phyloP scores from a whole-genome alignment of 2,888 invertebrate species.

The Cerceris ruficornis region DNA sequence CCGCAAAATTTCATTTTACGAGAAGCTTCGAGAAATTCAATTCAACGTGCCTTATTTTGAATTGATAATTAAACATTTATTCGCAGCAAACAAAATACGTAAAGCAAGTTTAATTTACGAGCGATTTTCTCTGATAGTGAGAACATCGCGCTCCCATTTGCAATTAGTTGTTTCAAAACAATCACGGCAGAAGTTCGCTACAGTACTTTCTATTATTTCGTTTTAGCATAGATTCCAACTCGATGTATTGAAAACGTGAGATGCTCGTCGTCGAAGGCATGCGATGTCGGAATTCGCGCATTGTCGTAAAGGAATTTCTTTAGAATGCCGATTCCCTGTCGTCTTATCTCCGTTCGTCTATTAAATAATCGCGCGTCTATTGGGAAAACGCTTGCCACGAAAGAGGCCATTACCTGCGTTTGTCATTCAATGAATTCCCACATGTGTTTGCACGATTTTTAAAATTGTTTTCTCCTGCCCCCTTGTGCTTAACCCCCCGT shows the following conservation, averaged over 20 bases:
- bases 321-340: constrained; percentile 21
- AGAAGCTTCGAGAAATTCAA: too few relatives aligned
- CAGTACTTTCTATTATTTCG: too few relatives aligned
- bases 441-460: constrained; percentile 2
- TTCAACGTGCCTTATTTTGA: too few relatives aligned
- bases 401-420: constrained; percentile 31
- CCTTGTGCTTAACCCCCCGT: constrained; percentile 17
- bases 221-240: too few relatives aligned
- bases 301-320: constrained; percentile 41
- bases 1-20: too few relatives aligned
- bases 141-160: too few relatives aligned
- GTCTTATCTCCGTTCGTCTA: constrained; percentile 36
- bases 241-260: too few relatives aligned
- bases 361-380: constrained; percentile 54
- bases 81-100: too few relatives aligned
- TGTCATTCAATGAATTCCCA: constrained; percentile 49
- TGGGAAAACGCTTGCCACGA: constrained; percentile 57
- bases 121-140: too few relatives aligned
- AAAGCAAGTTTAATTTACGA: too few relatives aligned
- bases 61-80: too few relatives aligned
- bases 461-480: constrained; percentile 7
- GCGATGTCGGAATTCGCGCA: constrained; percentile 49
- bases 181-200: background rate
- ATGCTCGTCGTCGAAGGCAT: constrained; percentile 5
- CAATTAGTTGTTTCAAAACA: too few relatives aligned